Percentiles rank a stretch among this genome's conserved stretches.
Conservation (phyloP, 1,140 invertebrate genomes). For the Nymphalis io region DNA sequence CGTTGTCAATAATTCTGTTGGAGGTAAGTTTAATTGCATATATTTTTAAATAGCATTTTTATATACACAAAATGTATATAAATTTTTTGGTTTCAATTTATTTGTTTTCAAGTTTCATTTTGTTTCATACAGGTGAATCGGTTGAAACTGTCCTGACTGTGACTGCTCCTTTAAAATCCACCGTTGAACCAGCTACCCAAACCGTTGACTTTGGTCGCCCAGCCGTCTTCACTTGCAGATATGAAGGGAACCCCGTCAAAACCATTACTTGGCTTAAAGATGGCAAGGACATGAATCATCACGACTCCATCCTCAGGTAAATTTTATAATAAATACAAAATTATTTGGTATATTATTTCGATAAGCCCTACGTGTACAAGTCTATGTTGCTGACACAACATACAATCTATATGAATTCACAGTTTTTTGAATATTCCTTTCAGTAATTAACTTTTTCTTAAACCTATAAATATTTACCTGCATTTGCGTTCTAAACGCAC, state of each 20-base stretch:
- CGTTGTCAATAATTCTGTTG: conserved; percentile 96
- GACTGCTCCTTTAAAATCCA: conserved; percentile 92
- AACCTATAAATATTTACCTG: no score
- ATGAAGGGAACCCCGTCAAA: conserved; percentile 94
- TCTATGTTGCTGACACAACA: no score
- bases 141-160: conserved; percentile 96
- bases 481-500: no score
- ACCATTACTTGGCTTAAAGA: conserved; percentile 96
- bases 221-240: conserved; percentile 93
- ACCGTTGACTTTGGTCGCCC: conserved; percentile 95
- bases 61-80: no score
- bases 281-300: conserved; percentile 89
- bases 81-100: no score
- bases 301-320: conserved; percentile 86
- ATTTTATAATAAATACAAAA: background rate
- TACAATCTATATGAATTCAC: no score
- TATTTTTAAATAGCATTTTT: no score
- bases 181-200: conserved; percentile 94
- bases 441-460: no score
- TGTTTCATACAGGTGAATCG: conserved; percentile 85
- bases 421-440: no score
- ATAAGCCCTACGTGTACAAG: no score
- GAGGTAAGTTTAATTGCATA: conserved; percentile 76
- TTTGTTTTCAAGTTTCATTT: background rate
- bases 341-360: no score